phyloP scores from a whole-genome alignment of 2,113 vertebrate species.

The Cavia porcellus region DNA sequence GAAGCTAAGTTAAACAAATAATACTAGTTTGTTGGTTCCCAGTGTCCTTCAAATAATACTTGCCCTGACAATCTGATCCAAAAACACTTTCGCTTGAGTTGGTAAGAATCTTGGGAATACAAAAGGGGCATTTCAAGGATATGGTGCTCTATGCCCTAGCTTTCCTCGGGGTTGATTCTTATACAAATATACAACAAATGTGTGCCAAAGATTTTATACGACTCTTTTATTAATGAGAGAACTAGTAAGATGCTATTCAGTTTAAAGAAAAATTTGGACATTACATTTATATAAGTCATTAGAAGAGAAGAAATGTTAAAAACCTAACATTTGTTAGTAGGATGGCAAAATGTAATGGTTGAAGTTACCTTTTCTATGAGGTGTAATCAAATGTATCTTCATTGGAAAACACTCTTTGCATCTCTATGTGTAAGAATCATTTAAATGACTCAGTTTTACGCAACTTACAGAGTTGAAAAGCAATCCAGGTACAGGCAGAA shows the following conservation, averaged over 20 bases:
- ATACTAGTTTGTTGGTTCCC: not conserved
- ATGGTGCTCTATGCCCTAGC: not conserved
- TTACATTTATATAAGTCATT: not conserved
- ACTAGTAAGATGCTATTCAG: not conserved
- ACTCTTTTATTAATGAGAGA: slow-evolving; percentile 22
- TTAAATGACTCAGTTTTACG: not conserved
- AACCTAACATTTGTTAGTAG: slow-evolving; percentile 1
- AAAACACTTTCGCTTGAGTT: not conserved
- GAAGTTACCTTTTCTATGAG: not conserved
- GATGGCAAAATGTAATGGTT: slow-evolving; percentile 8
- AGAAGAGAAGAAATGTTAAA: slow-evolving; percentile 12
- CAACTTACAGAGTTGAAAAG: not conserved
- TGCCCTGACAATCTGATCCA: not conserved
- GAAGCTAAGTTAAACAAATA: not conserved
- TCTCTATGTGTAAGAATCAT: slow-evolving; percentile 46
- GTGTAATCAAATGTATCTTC: slow-evolving; percentile 8
- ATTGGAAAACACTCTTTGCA: not conserved
- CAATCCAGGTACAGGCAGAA: not conserved
- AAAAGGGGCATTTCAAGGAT: not conserved
- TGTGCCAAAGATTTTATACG: slow-evolving; percentile 3
- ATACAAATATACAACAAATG: not conserved
- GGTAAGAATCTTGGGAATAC: not conserved
- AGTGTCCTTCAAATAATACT: not conserved
- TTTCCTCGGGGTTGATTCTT: not conserved
- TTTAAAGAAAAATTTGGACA: slow-evolving; percentile 16